These are phyloP conservation scores for Acleris cristana DNA, from an alignment of 2,888 invertebrate genomes.

Conservation along the genomic window DNA sequence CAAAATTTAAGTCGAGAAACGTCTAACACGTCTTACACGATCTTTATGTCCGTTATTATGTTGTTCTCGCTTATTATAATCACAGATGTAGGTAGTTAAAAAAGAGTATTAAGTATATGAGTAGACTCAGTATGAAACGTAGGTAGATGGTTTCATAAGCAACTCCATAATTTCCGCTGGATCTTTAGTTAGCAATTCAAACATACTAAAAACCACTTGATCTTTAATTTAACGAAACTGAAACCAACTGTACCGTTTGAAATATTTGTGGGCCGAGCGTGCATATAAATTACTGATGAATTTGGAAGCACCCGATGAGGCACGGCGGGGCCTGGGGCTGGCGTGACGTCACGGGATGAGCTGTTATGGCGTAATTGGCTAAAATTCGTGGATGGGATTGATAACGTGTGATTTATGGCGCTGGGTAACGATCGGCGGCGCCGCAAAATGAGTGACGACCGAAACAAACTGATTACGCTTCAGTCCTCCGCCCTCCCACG, in stretches of 20 bases:
- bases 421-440: constrained; percentile 60
- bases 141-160: too few relatives aligned
- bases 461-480: constrained; percentile 41
- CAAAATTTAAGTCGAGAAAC: too few relatives aligned
- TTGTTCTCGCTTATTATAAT: too few relatives aligned
- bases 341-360: constrained; percentile 53
- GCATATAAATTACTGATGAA: constrained; percentile 37
- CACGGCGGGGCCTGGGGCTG: constrained; percentile 10
- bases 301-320: constrained; percentile 30
- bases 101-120: too few relatives aligned
- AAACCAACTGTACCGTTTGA: constrained; percentile 2
- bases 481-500: not conserved
- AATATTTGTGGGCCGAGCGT: constrained; percentile 20
- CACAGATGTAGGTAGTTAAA: too few relatives aligned
- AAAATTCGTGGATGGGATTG: constrained; percentile 71
- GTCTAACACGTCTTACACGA: too few relatives aligned
- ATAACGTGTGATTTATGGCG: constrained; percentile 78
- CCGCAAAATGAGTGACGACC: constrained; percentile 36
- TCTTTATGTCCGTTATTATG: too few relatives aligned
- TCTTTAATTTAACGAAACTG: not conserved
- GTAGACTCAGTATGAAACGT: too few relatives aligned
- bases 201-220: not conserved
- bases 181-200: too few relatives aligned
- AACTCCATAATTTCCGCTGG: too few relatives aligned
- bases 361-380: constrained; percentile 67